Evolutionary conservation across 1,140 invertebrate species (phyloP), one percentile per base, ranked within the genome.

Genomic region (Caerostris extrusa): DNA sequence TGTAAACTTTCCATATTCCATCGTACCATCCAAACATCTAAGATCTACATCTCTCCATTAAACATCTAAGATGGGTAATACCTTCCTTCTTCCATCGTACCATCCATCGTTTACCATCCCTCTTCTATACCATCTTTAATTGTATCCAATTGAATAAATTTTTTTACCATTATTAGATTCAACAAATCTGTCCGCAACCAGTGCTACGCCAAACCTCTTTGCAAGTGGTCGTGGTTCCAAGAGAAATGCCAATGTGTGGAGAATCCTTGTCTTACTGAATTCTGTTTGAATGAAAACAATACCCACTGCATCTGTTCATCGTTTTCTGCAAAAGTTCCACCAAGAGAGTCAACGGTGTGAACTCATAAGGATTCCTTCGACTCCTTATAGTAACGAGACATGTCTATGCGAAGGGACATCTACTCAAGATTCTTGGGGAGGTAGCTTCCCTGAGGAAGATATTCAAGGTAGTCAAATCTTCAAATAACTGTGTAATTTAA

Each of bases 181-280:
- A 64, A 88, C 34, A 14, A 5, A 34, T 10, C 60, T 2, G 58
- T 57, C 7, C 50, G 92, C 1, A 10, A 93, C 7, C 3, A 77
- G 3, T 93, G 93, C 87, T 58, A 61, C n/a, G 50, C n/a, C 12
- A 61, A 81, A 10, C 93, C 86, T 7, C 55, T 93, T 4, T 93
- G 93, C 57, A 77, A 89, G 14, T 93, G 93, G 93, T 93, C 93
- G 5, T 93, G 93, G 93, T 93, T 93, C 53, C 56, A 89, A 61
- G 93, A 93, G 19, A 8, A 7, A 0, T 93, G 93, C n/a, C 5
- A 53, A 3, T 93, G 93, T 50, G 19, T 58, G 3, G 6, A 19
- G 1, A 67, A 88, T 50, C 93, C 93, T 56, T 93, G 93, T 12
- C 17, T 89, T 0, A 89, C 93, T 14, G 69, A 93, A 67, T 90